Evolutionary conservation across 2,888 invertebrate genomes (phyloP), one percentile per base, ranked within the genome.

Genomic region (Vesta saturnalis): DNA sequence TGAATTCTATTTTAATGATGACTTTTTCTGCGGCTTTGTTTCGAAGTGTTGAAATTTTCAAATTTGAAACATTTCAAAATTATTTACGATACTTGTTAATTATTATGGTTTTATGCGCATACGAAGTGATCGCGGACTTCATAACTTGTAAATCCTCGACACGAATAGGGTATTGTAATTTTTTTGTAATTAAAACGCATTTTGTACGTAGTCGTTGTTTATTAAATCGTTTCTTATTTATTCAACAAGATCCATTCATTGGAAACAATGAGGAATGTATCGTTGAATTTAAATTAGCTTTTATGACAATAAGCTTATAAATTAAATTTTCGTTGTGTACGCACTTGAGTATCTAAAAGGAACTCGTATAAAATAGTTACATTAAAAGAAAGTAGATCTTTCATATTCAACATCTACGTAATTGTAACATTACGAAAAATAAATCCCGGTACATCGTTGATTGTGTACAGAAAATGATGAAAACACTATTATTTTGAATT

Each of bases 271-370:
- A 76, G 67, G 72, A 67, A 71, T 62, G 60, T 69, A 69, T 70
- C 73, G 75, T 69, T 72, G 78, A 78, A 78, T 78, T 78, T 75
- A 77, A 79, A 79, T 78, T 74, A 78, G 72, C 39, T n/a, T 39
- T n/a, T 39, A 39, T n/a, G 39, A 39, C 39, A 39, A 39, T 39
- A 39, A 39, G 39, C 8, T 39, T 39, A 39, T 39, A 39, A 39
- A 39, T 39, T 39, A 39, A n/a, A 39, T 39, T n/a, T 39, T 39
- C n/a, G n/a, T n/a, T n/a, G n/a, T n/a, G n/a, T n/a, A n/a, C n/a
- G n/a, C n/a, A n/a, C n/a, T n/a, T n/a, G n/a, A n/a, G n/a, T n/a
- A 8, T 3, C 23, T 3, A 23, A 23, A 8, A 23, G 23, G 8
- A 23, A 23, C 8, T 23, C 23, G 8, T 5, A 5, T 23, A 23